Conservation (phyloP, 2,888 invertebrate genomes). For the Sminthurides aquaticus region DNA sequence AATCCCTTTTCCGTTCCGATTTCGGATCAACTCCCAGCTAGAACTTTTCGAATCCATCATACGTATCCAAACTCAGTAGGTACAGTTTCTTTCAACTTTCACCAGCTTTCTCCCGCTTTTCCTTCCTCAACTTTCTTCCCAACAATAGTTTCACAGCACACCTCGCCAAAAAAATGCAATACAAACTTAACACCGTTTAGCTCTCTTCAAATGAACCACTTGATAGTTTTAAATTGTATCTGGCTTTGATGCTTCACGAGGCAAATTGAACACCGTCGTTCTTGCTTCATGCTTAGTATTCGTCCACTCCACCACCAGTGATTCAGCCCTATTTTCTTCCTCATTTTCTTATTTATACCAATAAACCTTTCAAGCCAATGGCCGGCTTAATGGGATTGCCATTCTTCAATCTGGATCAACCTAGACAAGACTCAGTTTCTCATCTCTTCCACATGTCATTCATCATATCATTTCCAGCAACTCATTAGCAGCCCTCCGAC, state of each 20-base stretch:
- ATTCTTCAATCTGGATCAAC: constrained; percentile 2
- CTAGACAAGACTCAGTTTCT: neutral
- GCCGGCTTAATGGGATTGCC: neutral
- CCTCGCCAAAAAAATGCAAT: neutral
- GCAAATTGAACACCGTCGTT: neutral
- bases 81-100: neutral
- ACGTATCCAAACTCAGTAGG: too few species aligned
- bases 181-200: neutral
- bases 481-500: too few species aligned
- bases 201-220: constrained; percentile 6
- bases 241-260: neutral
- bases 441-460: too few species aligned
- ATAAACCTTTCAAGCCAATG: constrained; percentile 1
- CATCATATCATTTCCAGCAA: too few species aligned
- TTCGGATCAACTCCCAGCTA: neutral
- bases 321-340: too few species aligned
- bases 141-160: too few species aligned
- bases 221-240: neutral
- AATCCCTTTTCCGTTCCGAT: neutral
- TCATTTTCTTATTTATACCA: too few species aligned
- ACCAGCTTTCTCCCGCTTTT: too few species aligned
- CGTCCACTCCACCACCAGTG: too few species aligned
- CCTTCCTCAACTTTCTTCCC: too few species aligned
- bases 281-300: neutral
- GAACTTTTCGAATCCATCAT: neutral